Evolutionary conservation across 2,797 vertebrate genomes (phyloP).

Genomic region (Gobionotothen gibberifrons): DNA sequence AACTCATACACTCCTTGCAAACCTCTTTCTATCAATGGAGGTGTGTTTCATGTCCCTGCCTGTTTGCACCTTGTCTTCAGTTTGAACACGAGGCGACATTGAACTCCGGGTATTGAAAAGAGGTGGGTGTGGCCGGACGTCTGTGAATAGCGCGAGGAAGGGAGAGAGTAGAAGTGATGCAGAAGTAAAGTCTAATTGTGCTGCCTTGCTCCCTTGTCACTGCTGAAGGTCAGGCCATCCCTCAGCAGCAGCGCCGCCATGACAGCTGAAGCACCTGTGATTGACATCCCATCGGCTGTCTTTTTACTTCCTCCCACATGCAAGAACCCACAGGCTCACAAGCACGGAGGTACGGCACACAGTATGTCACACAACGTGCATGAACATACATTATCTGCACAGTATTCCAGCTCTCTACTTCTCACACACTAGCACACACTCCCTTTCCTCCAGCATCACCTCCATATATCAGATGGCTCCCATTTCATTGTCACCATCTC

Average conservation of each 20-base stretch:
- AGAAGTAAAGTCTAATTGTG: slow-evolving; percentile 55
- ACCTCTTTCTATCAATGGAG: not conserved
- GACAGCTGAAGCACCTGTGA: slow-evolving; percentile 61
- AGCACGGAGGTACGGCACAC: not conserved
- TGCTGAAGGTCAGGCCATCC: slow-evolving; percentile 73
- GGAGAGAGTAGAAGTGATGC: not conserved
- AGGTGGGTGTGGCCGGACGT: slow-evolving; percentile 24
- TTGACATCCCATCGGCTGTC: slow-evolving; percentile 66
- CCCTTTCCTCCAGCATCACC: not conserved
- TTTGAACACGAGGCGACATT: slow-evolving; percentile 26
- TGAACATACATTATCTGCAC: not conserved
- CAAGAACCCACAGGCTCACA: slow-evolving; percentile 2
- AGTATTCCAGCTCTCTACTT: not conserved
- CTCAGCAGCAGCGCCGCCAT: slow-evolving; percentile 36
- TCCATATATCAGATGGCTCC: slow-evolving; percentile 23
- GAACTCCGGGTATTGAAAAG: slow-evolving; percentile 8
- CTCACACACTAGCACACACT: not conserved
- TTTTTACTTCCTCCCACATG: slow-evolving; percentile 37
- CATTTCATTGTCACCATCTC: slow-evolving; percentile 18
- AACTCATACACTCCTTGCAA: not conserved
- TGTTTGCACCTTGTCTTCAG: not conserved
- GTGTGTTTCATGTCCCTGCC: not conserved
- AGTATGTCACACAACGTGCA: not conserved
- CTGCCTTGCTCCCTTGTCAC: slow-evolving; percentile 49
- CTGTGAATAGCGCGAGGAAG: slow-evolving; percentile 3